Percentiles rank a stretch among this genome's conserved stretches.
These are phyloP conservation scores for Neodiprion fabricii DNA, from an alignment of 1,140 invertebrate species.

Conservation along the genomic window DNA sequence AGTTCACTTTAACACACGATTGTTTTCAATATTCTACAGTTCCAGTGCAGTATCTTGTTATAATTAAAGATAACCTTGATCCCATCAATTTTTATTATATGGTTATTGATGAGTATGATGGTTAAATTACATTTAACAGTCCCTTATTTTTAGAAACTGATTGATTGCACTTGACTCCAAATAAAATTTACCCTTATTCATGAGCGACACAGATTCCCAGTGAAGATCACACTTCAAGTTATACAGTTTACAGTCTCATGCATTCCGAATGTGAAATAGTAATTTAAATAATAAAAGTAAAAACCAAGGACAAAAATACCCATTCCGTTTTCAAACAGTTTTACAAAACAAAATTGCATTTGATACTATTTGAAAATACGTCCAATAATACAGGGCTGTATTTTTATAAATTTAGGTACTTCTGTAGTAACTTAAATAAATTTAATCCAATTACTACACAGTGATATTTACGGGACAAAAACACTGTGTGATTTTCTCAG, in stretches of 20 bases:
- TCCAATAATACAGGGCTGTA: too few species aligned
- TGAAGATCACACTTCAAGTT: too few species aligned
- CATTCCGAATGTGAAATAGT: not conserved
- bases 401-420: too few species aligned
- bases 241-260: too few species aligned
- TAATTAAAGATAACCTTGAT: not conserved
- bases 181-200: not conserved
- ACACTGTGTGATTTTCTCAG: too few species aligned
- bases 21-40: not conserved
- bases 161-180: not conserved
- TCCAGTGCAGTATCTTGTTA: not conserved
- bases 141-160: constrained; percentile 9
- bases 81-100: not conserved
- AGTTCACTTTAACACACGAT: not conserved
- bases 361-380: not conserved
- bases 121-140: not conserved
- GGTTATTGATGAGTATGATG: too few species aligned
- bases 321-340: not conserved
- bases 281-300: not conserved
- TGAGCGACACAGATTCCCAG: not conserved
- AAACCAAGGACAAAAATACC: not conserved
- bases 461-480: too few species aligned
- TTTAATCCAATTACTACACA: too few species aligned
- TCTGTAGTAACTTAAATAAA: too few species aligned
- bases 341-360: not conserved